Evolutionary conservation across 1,140 invertebrate genomes (phyloP).

Genomic region (Zaprionus gabonicus): DNA sequence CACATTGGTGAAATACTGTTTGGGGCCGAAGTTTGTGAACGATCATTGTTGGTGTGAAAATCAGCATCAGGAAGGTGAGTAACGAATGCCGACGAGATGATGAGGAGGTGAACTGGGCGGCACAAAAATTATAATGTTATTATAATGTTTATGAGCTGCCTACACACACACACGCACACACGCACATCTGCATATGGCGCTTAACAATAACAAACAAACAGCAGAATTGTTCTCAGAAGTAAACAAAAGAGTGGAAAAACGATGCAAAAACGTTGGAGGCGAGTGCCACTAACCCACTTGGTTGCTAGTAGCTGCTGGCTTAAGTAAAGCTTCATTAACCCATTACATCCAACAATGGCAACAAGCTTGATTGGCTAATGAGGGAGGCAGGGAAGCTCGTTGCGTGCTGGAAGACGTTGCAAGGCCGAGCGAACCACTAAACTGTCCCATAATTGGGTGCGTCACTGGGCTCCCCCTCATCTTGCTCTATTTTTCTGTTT

Average conservation of each 20-base stretch:
- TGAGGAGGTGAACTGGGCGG: background rate
- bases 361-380: slow-evolving; percentile 55
- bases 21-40: slow-evolving; percentile 86
- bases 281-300: slow-evolving; percentile 78
- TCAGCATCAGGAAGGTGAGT: slow-evolving; percentile 83
- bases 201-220: slow-evolving; percentile 50
- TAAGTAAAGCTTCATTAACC: slow-evolving; percentile 62
- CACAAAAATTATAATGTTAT: slow-evolving; percentile 8
- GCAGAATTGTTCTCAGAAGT: slow-evolving; percentile 34
- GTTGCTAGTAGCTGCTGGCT: slow-evolving; percentile 18
- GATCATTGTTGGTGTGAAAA: slow-evolving; percentile 89
- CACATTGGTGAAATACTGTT: slow-evolving; percentile 87
- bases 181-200: slow-evolving; percentile 33
- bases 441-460: slow-evolving; percentile 43
- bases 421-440: slow-evolving; percentile 50
- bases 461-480: background rate
- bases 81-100: background rate
- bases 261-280: slow-evolving; percentile 27
- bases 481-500: background rate
- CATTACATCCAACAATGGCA: slow-evolving; percentile 32
- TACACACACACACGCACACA: slow-evolving; percentile 47
- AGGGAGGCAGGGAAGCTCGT: slow-evolving; percentile 57
- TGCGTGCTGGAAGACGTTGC: slow-evolving; percentile 52
- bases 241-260: slow-evolving; percentile 59
- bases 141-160: slow-evolving; percentile 61